Evolutionary conservation across 2,113 vertebrate species (phyloP).

Genomic region (Cyanocitta stelleri): DNA sequence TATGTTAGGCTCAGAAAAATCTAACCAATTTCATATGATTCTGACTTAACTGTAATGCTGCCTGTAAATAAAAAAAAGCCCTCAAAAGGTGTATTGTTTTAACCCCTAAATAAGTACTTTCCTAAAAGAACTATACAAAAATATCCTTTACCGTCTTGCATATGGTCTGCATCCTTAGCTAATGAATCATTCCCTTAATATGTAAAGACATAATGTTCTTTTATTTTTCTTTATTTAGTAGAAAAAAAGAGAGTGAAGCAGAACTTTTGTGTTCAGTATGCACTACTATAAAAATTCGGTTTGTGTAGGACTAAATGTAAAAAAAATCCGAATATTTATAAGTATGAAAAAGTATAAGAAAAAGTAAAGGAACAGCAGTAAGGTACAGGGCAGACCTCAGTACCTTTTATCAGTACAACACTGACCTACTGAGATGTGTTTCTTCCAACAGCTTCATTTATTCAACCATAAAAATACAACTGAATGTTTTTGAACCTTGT

Average conservation of each 20-base stretch:
- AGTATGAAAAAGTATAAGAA: neutral
- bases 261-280: neutral
- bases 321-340: neutral
- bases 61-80: neutral
- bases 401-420: neutral
- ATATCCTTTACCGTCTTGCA: neutral
- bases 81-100: neutral
- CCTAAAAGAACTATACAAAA: neutral
- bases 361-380: neutral
- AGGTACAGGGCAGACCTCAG: neutral
- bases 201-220: neutral
- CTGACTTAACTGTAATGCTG: neutral
- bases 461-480: neutral
- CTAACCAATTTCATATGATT: neutral
- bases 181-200: neutral
- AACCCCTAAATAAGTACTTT: neutral
- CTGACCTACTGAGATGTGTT: neutral
- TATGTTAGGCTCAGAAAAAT: neutral
- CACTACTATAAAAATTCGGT: neutral
- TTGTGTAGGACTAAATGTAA: neutral
- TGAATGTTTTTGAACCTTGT: neutral
- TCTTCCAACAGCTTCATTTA: neutral
- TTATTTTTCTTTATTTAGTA: neutral
- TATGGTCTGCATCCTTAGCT: neutral
- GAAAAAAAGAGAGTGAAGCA: neutral